Base-by-base conservation (phyloP, 1,140 invertebrate genomes). In the Drosophila kanapiae region DNA sequence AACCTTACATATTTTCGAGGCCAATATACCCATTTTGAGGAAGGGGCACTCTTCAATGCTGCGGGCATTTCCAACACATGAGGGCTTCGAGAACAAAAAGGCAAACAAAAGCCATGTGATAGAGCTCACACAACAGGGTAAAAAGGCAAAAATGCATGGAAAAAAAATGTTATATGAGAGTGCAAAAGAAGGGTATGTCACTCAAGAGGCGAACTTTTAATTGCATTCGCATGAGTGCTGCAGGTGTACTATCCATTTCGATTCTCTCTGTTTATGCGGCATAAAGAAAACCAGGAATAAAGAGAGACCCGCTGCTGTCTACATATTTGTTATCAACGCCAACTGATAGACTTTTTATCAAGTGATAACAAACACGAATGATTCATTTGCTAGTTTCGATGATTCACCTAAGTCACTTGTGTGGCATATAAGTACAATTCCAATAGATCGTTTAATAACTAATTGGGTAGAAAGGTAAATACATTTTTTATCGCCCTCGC, bases 401-500 rank as follows among this genome's bases (percentile, higher is more conserved):
- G 51, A 54, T 54, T 54, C 68, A 48, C 35, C 51, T 40, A 18
- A 72, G 31, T 37, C 54, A 56, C 43, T 51, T 51, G 14, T 62
- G 8, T 59, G 42, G 6, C 35, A 10, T 43, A 62, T 49, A 9
- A 62, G 47, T 48, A 49, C 38, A 60, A 80, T 47, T 40, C 33
- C 35, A 68, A 62, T 67, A 68, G 29, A 64, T 48, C 80, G 48
- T 49, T 87, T 88, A 75, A 87, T 88, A 68, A 83, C 72, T 75
- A 80, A 87, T 80, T 88, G 70, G 43, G 27, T 48, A 13, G 48
- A 6, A 83, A 60, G 70, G 77, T 77, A 88, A 87, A 88, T 80
- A 88, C 23, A 48, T 45, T 59, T 63, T 54, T 80, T 80, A 68
- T 76, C 68, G 63, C 31, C 11, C 11, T 5, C 8, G 23, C 37